Conservation (phyloP, 2,888 invertebrate species). For the Scaptomyza reducta region DNA sequence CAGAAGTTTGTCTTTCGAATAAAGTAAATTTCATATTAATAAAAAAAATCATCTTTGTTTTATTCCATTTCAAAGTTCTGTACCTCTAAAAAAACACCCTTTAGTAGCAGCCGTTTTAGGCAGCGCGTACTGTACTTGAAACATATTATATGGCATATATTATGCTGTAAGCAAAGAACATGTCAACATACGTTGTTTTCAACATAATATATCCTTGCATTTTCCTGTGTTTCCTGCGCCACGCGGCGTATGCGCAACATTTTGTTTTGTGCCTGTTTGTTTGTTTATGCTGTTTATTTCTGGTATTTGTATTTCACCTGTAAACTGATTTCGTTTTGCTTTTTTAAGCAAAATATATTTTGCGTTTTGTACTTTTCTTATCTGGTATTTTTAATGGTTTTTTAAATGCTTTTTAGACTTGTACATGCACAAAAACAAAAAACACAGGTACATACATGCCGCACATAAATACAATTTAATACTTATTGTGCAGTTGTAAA, state of each 20-base stretch:
- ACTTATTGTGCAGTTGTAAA: slow-evolving; percentile 47
- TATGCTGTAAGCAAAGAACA: slow-evolving; percentile 16
- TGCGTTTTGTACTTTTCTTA: neutral
- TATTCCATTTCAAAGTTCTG: too few relatives aligned
- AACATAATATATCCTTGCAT: slow-evolving; percentile 10
- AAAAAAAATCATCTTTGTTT: too few relatives aligned
- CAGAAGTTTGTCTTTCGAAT: too few relatives aligned
- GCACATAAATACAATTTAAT: slow-evolving; percentile 36
- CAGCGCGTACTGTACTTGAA: slow-evolving; percentile 18
- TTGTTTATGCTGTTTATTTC: slow-evolving; percentile 26
- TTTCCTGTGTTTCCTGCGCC: slow-evolving; percentile 24
- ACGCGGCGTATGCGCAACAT: slow-evolving; percentile 58
- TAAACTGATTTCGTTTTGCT: slow-evolving; percentile 8
- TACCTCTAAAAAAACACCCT: too few relatives aligned
- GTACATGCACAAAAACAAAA: slow-evolving; percentile 37
- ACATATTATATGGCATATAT: slow-evolving; percentile 4
- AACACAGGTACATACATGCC: slow-evolving; percentile 9
- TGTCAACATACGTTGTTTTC: slow-evolving; percentile 15
- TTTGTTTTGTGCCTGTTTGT: slow-evolving; percentile 2
- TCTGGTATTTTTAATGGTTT: slow-evolving; percentile 39
- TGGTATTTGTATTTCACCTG: slow-evolving; percentile 23
- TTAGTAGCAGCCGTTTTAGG: slow-evolving; percentile 2
- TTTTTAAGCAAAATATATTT: slow-evolving; percentile 17
- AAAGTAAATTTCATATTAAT: too few relatives aligned
- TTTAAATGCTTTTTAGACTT: slow-evolving; percentile 51